Percentiles rank a stretch among this genome's conserved stretches.
Evolutionary conservation across 2,797 vertebrate genomes (phyloP).

Genomic region (Brachymystax lenok): DNA sequence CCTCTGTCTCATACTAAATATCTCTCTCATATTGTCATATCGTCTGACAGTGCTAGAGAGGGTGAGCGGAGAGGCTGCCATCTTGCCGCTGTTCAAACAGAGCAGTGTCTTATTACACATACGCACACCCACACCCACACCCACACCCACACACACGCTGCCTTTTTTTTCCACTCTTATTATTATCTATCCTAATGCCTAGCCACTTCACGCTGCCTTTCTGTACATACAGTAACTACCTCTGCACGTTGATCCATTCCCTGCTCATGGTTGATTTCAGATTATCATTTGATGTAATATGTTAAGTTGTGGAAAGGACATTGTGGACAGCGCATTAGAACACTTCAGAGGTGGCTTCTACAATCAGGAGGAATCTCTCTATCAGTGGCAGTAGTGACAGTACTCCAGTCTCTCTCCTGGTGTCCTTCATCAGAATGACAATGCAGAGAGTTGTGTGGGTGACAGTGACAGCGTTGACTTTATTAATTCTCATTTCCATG

Average conservation of each 20-base stretch:
- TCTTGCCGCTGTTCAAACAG: slow-evolving; percentile 40
- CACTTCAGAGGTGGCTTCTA: neutral
- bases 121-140: no score
- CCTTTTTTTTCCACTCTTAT: no score
- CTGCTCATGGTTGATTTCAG: neutral
- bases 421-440: slow-evolving; percentile 62
- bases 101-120: slow-evolving; percentile 55
- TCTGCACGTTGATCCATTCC: no score
- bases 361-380: neutral
- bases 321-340: neutral
- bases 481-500: slow-evolving; percentile 72
- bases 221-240: no score
- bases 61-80: slow-evolving; percentile 27
- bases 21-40: slow-evolving; percentile 44
- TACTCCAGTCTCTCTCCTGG: slow-evolving; percentile 45
- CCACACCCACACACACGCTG: no score
- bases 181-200: no score
- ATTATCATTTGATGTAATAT: neutral
- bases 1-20: slow-evolving; percentile 38
- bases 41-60: slow-evolving; percentile 36
- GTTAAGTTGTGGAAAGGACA: neutral
- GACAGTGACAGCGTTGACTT: slow-evolving; percentile 60
- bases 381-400: slow-evolving; percentile 20
- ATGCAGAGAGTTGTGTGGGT: slow-evolving; percentile 55
- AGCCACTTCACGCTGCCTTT: no score